These are phyloP conservation scores for Augiades crinisus DNA, from an alignment of 2,888 invertebrate species.

Conservation along the genomic window DNA sequence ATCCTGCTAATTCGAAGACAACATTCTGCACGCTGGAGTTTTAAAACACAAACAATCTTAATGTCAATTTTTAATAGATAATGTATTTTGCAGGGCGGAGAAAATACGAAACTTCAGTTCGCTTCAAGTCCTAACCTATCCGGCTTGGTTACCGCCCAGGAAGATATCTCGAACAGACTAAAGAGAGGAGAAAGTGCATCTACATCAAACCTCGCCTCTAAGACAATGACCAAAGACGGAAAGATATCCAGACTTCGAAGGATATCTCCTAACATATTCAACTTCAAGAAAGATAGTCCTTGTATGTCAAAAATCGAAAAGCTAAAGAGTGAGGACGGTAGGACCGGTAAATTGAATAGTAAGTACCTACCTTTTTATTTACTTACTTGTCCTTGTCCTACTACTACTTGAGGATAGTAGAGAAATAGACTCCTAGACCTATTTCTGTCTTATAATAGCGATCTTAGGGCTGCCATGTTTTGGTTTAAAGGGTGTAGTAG, in stretches of 20 bases:
- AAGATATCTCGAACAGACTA: conserved; percentile 48
- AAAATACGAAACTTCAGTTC: conserved; percentile 57
- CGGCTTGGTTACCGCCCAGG: conserved; percentile 38
- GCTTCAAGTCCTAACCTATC: conserved; percentile 69
- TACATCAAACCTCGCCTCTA: conserved; percentile 51
- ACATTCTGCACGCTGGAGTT: too few relatives aligned
- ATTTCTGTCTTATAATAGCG: too few relatives aligned
- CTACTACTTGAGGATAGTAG: too few relatives aligned
- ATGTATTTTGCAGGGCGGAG: conserved; percentile 54
- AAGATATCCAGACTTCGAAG: conserved; percentile 52
- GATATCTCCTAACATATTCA: conserved; percentile 62
- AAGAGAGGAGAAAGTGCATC: conserved; percentile 60
- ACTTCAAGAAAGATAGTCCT: conserved; percentile 45
- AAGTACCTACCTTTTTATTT: conserved; percentile 35
- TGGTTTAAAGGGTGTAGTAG: too few relatives aligned
- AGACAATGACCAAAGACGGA: conserved; percentile 40
- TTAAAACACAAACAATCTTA: too few relatives aligned
- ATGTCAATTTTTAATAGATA: too few relatives aligned
- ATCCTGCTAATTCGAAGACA: too few relatives aligned
- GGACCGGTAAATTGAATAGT: conserved; percentile 54
- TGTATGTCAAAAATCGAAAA: conserved; percentile 40
- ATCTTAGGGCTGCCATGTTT: too few relatives aligned
- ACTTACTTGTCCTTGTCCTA: too few relatives aligned
- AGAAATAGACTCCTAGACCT: too few relatives aligned
- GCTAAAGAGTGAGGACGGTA: conserved; percentile 39